Evolutionary conservation across 1,140 invertebrate species (phyloP), one percentile per base, ranked within the genome.

Genomic region (Camponotus floridanus): DNA sequence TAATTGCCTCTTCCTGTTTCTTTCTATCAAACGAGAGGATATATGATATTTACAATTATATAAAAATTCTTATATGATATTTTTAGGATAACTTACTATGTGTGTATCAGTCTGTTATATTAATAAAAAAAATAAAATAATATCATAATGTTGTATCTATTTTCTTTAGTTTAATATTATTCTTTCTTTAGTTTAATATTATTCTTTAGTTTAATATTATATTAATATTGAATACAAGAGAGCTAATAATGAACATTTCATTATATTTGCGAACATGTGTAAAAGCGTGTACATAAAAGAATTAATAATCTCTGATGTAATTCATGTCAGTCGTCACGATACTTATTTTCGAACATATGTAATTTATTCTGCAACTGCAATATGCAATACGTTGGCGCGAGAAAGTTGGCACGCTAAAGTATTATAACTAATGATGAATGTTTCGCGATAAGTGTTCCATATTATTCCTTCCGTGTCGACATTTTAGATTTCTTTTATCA

Each of bases 351-450:
- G 71, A 48, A 57, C 39, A 59, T 70, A 36, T 67, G 13, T 83
- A 73, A 83, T 83, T 74, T 83, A 74, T 73, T 83, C 26, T 36
- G 55, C 3, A 61, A 83, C 26, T 48, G 3, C 11, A 42, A 4
- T 83, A 48, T 73, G 39, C 48, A 39, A 70, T 83, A 61, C n/a
- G 42, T 64, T 21, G 13, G 39, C 26, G 15, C 39, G 79, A 62
- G 39, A 33, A 61, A 61, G 67, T 33, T 26, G 42, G 7, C 67
- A 81, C 55, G 79, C 79, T 73, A 83, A 73, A 73, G 55, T 62
- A 70, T 70, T 68, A 39, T 39, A 48, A 42, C 42, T 45, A 74
- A 74, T 61, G 18, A 73, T 55, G 39, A 83, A 83, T 83, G 68
- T 18, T 59, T 21, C 18, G 67, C 55, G 79, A 83, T 83, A 83